Base-by-base conservation (phyloP, 2,888 invertebrate species). In the Eupithecia dodoneata region DNA sequence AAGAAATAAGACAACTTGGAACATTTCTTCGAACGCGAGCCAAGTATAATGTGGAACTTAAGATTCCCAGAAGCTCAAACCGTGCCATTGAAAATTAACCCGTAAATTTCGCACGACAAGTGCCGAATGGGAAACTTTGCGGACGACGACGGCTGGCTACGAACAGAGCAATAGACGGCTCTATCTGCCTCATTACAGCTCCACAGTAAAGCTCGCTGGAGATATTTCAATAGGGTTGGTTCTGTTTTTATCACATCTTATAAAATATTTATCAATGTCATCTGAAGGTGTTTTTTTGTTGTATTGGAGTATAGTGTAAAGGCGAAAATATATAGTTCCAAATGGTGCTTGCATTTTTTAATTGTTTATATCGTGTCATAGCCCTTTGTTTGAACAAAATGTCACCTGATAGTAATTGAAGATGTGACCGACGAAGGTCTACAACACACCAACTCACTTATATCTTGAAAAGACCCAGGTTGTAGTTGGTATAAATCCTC, bases 91-190 rank as follows among this genome's bases (percentile, higher is more conserved):
- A 93, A 94, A 94, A 94, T 95, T 94, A 94, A 94, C 91, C 92
- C 93, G 94, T 94, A 94, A 94, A 94, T 94, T 94, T 93, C 87
- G 85, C 85, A 92, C 93, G 93, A 94, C 94, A 94, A 94, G 90
- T 92, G 93, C 92, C 91, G 91, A 92, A 92, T 90, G 88, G 89
- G 85, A 90, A 95, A 95, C 88, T 95, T 94, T 92, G 89, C 84
- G 87, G 91, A 52, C 93, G 93, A 93, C 94, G 89, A 86, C 91
- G 94, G 94, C 91, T 88, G 87, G 82, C 81, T 86, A 84, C 83
- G 85, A 87, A 84, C 85, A 82, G 85, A 87, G 88, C 87, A 87
- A 85, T 85, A 88, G 86, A 63, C 87, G 87, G 85, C 83, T 86
- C 83, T 83, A 89, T 89, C 86, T 88, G 89, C 87, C 91, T 92